phyloP scores from a whole-genome alignment of 2,888 invertebrate species.

The Latheticus oryzae region DNA sequence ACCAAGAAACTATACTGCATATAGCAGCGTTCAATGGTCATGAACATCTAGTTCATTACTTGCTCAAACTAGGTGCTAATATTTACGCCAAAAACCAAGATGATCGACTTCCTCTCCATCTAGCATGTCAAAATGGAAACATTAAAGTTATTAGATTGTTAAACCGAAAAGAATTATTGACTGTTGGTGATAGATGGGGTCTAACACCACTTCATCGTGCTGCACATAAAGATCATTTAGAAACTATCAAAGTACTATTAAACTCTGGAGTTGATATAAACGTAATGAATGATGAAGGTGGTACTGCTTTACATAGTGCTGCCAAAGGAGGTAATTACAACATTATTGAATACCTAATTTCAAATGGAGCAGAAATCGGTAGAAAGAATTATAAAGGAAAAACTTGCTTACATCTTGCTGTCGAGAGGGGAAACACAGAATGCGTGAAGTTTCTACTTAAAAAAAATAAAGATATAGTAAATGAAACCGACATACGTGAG shows the following conservation, averaged over 20 bases:
- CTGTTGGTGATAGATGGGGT: not conserved
- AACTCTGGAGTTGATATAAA: not conserved
- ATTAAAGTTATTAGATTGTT: not conserved
- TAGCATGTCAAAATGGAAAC: constrained; percentile 5
- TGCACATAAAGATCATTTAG: not conserved
- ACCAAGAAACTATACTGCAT: constrained; percentile 1
- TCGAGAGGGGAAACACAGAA: not conserved
- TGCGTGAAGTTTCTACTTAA: not conserved
- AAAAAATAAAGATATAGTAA: not conserved
- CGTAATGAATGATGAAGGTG: not conserved
- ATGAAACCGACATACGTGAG: not conserved
- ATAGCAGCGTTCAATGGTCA: constrained; percentile 6
- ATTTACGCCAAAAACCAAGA: not conserved
- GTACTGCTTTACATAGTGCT: constrained; percentile 5
- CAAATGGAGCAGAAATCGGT: not conserved
- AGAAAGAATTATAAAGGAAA: not conserved
- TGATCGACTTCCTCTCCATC: constrained; percentile 2
- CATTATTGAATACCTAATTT: constrained; percentile 1
- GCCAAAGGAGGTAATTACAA: not conserved
- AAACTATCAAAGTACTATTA: not conserved
- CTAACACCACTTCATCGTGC: constrained; percentile 10
- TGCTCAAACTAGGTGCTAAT: not conserved
- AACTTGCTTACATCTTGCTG: constrained; percentile 13
- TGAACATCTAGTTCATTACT: not conserved
- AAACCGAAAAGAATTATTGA: not conserved